Percentiles rank a stretch among this genome's conserved stretches.
These are phyloP conservation scores for Luscinia megarhynchos DNA, from an alignment of 2,797 vertebrate species.

Conservation along the genomic window DNA sequence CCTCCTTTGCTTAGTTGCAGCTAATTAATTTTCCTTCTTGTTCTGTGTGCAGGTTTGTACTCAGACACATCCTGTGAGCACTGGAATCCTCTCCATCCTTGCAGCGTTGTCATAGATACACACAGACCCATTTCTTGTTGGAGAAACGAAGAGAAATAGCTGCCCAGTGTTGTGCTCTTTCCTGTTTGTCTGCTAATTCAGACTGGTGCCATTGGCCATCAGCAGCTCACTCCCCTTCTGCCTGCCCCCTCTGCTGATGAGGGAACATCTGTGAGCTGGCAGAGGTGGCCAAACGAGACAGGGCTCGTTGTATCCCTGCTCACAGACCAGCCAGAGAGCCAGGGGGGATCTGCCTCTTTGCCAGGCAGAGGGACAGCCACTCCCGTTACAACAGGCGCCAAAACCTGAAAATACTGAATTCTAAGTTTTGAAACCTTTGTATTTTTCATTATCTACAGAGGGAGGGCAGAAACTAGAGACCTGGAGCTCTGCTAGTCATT, in stretches of 20 bases:
- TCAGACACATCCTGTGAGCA: background rate
- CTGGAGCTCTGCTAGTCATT: background rate
- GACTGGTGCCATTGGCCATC: background rate
- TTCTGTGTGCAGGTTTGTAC: background rate
- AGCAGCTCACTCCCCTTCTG: background rate
- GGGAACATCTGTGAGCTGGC: background rate
- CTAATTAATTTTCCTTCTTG: background rate
- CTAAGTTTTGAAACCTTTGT: background rate
- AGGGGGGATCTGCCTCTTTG: background rate
- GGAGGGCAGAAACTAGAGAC: background rate
- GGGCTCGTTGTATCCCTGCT: background rate
- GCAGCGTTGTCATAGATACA: constrained; percentile 58
- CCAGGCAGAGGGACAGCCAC: background rate
- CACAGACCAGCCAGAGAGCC: background rate
- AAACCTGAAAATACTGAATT: background rate
- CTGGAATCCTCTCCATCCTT: background rate
- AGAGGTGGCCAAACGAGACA: background rate
- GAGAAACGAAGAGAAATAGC: background rate
- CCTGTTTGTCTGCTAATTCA: constrained; percentile 29
- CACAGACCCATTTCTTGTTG: constrained; percentile 8
- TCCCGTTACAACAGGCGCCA: background rate
- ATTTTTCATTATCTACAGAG: background rate
- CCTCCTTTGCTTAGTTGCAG: background rate
- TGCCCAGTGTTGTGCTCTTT: constrained; percentile 43
- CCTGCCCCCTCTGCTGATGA: background rate